Conservation (phyloP, 2,113 vertebrate genomes). For the Eulemur rufifrons region DNA sequence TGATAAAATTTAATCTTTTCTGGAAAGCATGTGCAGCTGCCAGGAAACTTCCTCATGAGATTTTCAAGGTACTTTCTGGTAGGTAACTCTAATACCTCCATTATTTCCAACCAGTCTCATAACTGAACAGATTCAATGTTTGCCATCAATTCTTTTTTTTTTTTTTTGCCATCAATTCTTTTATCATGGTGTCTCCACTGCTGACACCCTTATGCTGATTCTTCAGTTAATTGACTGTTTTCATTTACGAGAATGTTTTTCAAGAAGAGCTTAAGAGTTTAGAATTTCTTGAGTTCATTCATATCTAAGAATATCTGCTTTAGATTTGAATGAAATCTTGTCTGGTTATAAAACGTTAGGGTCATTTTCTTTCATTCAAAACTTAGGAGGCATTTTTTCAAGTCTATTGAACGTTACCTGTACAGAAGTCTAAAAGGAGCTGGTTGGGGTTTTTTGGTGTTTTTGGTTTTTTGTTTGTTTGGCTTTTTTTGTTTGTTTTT, state of each 20-base stretch:
- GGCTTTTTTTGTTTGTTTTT: background rate
- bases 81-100: background rate
- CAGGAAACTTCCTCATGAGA: constrained; percentile 85
- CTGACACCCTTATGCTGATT: background rate
- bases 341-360: background rate
- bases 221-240: background rate
- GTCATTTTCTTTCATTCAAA: background rate
- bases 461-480: background rate
- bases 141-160: background rate
- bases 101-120: background rate
- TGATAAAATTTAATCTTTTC: constrained; percentile 89
- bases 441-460: background rate
- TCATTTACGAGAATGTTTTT: background rate
- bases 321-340: background rate
- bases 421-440: background rate
- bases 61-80: constrained; percentile 80
- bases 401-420: background rate
- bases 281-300: background rate
- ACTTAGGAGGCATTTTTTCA: background rate
- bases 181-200: background rate
- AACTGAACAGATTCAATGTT: background rate
- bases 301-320: background rate
- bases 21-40: constrained; percentile 87
- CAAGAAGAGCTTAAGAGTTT: background rate
- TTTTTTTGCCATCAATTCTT: background rate